Evolutionary conservation across 2,888 invertebrate species (phyloP).

Genomic region (Drosophila melanocephala): DNA sequence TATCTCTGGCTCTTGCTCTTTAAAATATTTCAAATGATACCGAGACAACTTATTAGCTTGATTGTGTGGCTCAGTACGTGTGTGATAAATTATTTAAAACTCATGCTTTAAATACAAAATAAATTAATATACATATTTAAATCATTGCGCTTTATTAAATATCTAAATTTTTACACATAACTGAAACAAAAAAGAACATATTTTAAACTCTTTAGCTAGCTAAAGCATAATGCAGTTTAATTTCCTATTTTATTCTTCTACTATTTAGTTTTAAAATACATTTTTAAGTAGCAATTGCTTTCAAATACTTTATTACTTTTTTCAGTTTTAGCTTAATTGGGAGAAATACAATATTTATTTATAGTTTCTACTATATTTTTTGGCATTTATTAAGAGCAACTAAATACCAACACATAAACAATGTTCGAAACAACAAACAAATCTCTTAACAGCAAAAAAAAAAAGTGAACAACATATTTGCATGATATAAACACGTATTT

Average conservation of each 20-base stretch:
- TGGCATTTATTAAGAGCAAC: conserved; percentile 67
- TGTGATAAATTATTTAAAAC: conserved; percentile 77
- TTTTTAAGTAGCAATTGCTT: conserved; percentile 49
- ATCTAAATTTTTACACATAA: conserved; percentile 47
- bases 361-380: conserved; percentile 34
- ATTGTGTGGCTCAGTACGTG: conserved; percentile 63
- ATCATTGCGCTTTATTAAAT: conserved; percentile 68
- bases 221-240: conserved; percentile 62
- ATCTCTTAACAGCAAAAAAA: conserved; percentile 41
- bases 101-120: conserved; percentile 56
- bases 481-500: conserved; percentile 26
- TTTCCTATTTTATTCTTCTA: conserved; percentile 52
- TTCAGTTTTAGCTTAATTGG: conserved; percentile 40
- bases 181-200: conserved; percentile 42
- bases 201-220: conserved; percentile 55
- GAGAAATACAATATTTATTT: conserved; percentile 32
- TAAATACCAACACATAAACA: conserved; percentile 74
- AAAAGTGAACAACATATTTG: conserved; percentile 32
- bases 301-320: conserved; percentile 34
- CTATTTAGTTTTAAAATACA: conserved; percentile 49
- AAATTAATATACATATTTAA: conserved; percentile 52
- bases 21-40: conserved; percentile 4
- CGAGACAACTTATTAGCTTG: conserved; percentile 47
- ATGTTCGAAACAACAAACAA: conserved; percentile 37
- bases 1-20: conserved; percentile 4